Base-by-base conservation (phyloP, 2,888 invertebrate species). In the Coelopa pilipes region DNA sequence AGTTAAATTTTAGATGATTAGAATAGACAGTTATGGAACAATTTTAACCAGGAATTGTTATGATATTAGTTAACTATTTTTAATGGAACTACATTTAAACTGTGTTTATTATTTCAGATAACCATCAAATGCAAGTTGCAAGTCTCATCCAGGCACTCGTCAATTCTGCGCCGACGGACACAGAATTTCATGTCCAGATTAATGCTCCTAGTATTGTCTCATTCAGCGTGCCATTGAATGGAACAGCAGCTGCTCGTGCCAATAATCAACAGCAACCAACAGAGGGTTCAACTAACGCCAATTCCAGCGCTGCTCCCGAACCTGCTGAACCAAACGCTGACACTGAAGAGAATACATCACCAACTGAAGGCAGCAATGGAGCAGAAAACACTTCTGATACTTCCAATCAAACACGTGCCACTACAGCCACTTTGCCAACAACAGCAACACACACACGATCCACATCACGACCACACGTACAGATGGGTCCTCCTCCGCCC, bases 381-480 rank as follows among this genome's bases (percentile, higher is more conserved):
- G 7, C 34, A 34, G 34, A 34, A 7, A 34, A 34, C 34, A 34
- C 34, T 4, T 34, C 34, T 7, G 34, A 34, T 34, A 34, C 34
- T 34, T 13, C 70, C 0, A 79, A 79, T 83, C 78, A 84, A 75
- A 79, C 81, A 46, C 89, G 92, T 71, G 91, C 90, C 13, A 92
- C 91, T 78, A 90, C 92, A 4, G 91, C 91, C 63, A 93, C 93
- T 4, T 90, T 92, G 84, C 92, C 92, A 24, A 93, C 93, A 12
- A 93, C 92, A 24, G 89, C 92, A 0, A 93, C 93, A 0, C 91
- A 92, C 81, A 93, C 93, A 3, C 89, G 92, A 53, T 92, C 92
- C 70, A 92, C 93, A 17, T 88, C 92, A 9, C 89, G 93, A 45
- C 92, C 93, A 0, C 92, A 93, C 80, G 91, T 92, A 12, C 92